Conservation (phyloP, 2,113 vertebrate genomes). For the Thryonomys swinderianus region DNA sequence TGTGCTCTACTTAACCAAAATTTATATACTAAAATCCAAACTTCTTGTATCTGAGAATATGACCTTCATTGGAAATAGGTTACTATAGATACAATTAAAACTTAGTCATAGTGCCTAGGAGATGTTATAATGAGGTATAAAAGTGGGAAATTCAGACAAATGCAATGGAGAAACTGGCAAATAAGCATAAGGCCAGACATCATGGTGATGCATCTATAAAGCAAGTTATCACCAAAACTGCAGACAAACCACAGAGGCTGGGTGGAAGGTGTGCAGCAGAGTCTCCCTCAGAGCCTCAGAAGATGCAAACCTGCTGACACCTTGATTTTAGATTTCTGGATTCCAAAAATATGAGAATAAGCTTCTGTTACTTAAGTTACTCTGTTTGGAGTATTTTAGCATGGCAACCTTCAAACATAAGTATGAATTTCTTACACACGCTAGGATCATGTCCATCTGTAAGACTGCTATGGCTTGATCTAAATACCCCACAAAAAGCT, state of each 20-base stretch:
- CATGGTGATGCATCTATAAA: background rate
- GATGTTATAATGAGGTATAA: background rate
- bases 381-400: too few relatives aligned
- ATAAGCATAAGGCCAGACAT: background rate
- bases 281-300: background rate
- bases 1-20: too few relatives aligned
- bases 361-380: background rate
- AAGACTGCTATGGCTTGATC: background rate
- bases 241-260: background rate
- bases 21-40: background rate
- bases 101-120: background rate
- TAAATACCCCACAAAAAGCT: background rate
- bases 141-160: background rate
- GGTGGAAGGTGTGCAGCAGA: background rate
- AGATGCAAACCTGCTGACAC: background rate
- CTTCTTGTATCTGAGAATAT: background rate
- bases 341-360: background rate
- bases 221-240: background rate
- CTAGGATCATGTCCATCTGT: background rate
- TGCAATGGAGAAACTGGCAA: background rate
- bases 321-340: background rate
- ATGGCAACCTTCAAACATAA: background rate
- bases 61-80: background rate
- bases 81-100: background rate
- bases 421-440: background rate